Conservation (phyloP, 2,888 invertebrate species). For the Chaitophorus viminalis region DNA sequence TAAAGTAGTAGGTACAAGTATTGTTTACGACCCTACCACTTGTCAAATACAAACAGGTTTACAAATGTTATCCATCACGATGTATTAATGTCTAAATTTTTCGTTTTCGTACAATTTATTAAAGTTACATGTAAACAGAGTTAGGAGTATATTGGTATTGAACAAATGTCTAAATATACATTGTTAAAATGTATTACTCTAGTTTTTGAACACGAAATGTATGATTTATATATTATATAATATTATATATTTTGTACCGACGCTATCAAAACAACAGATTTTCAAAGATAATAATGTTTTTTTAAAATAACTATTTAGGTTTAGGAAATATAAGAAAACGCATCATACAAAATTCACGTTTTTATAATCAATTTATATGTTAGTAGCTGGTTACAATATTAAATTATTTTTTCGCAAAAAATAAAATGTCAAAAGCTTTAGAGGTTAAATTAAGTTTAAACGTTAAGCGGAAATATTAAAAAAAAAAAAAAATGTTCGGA, state of each 20-base stretch:
- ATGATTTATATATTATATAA: no score
- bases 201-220: no score
- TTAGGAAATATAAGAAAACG: not conserved
- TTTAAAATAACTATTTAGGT: not conserved
- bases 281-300: not conserved
- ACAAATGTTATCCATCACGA: constrained; percentile 25
- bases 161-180: no score
- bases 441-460: not conserved
- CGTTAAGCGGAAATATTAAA: not conserved
- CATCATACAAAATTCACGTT: not conserved
- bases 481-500: not conserved
- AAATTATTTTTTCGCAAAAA: not conserved
- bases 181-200: no score
- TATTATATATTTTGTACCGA: no score
- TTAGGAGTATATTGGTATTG: no score
- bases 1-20: not conserved
- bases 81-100: not conserved
- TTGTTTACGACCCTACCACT: constrained; percentile 25
- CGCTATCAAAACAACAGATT: not conserved
- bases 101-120: no score
- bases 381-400: not conserved
- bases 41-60: constrained; percentile 40
- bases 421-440: no score
- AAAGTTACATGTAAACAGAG: no score
- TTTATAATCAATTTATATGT: not conserved